Base-by-base conservation (phyloP, 2,797 vertebrate species). In the Pseudocheirus occidentalis region DNA sequence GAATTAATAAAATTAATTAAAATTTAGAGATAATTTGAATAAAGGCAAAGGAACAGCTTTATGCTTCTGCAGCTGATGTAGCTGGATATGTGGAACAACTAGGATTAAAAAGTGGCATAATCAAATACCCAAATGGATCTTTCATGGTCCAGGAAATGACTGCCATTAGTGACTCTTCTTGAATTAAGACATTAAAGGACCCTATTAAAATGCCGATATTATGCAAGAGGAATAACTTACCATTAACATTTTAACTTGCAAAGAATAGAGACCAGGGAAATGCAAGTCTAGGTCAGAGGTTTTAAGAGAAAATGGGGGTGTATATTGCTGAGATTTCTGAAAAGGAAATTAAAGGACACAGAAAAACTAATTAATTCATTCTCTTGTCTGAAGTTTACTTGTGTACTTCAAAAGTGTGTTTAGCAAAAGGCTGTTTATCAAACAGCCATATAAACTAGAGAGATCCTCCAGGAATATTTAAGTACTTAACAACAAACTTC, bases 381-480 rank as follows among this genome's bases (percentile, higher is more conserved):
- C 66, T 73, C 18, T 46, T 21, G n/a, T 24, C 21, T 46, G n/a
- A n/a, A 73, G 18, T 46, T 81, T 81, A 46, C 66, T 81, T 40
- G 16, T 81, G 16, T 21, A 40, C n/a, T 40, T 73, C n/a, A 46
- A 81, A 81, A 40, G 66, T n/a, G n/a, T n/a, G n/a, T n/a, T n/a
- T n/a, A n/a, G n/a, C n/a, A n/a, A n/a, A n/a, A n/a, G n/a, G n/a
- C n/a, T n/a, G n/a, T n/a, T n/a, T n/a, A n/a, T n/a, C n/a, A n/a
- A n/a, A n/a, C n/a, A 73, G n/a, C 34, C n/a, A 73, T 40, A n/a
- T 66, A 66, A 40, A 73, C n/a, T 9, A 62, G 28, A 59, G 0
- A 62, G 93, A 46, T 55, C 50, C 87, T 56, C 54, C n/a, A 55
- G 89, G 66, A 96, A 96, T 92, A 90, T 90, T 93, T 92, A 91